These are phyloP conservation scores for Troglohyphantes excavatus DNA, from an alignment of 2,888 invertebrate genomes.

Conservation along the genomic window DNA sequence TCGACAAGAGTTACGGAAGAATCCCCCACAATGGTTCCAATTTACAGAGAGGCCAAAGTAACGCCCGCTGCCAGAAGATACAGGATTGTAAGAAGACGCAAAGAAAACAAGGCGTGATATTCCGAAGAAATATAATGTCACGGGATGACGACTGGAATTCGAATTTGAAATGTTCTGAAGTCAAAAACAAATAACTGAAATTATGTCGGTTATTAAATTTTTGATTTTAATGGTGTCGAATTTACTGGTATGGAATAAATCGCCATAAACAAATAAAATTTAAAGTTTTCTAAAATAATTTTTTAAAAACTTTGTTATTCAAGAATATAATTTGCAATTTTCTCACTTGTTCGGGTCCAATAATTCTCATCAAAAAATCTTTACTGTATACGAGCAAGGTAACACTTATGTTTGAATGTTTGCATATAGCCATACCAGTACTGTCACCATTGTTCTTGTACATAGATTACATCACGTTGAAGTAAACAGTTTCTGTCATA, in stretches of 20 bases:
- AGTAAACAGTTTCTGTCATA: too few relatives aligned
- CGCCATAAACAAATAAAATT: not conserved
- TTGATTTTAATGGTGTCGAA: not conserved
- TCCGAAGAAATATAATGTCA: not conserved
- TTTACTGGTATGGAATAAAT: not conserved
- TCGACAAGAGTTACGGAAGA: not conserved
- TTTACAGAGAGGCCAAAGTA: conserved; percentile 68
- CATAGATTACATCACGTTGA: too few relatives aligned
- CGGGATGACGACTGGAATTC: not conserved
- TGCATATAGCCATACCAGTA: too few relatives aligned
- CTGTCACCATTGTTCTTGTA: too few relatives aligned
- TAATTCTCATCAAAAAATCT: too few relatives aligned
- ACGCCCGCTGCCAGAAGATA: conserved; percentile 57
- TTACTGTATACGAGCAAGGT: too few relatives aligned
- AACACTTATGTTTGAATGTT: too few relatives aligned
- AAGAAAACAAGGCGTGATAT: conserved; percentile 38
- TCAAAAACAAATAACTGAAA: not conserved
- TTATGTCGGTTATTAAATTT: not conserved
- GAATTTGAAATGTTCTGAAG: not conserved
- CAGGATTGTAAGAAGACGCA: conserved; percentile 61
- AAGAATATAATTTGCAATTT: not conserved
- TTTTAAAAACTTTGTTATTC: not conserved
- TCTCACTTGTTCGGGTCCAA: too few relatives aligned
- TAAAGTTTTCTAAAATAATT: not conserved
- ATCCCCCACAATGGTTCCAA: conserved; percentile 13